Conservation (phyloP, 2,113 vertebrate species). For the Pseudois nayaur region DNA sequence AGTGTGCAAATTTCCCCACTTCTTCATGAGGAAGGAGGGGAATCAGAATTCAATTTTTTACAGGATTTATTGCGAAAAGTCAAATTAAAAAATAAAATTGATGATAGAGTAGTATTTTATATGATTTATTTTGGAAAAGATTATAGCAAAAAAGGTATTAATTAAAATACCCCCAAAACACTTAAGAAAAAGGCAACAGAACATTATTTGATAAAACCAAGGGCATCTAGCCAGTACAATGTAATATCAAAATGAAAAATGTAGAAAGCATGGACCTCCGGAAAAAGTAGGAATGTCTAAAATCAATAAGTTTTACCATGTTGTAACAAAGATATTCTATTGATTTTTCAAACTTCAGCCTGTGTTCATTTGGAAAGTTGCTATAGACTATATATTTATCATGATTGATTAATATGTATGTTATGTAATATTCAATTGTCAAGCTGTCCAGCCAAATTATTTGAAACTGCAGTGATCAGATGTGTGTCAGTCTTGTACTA, state of each 20-base stretch:
- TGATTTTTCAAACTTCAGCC: conserved; percentile 45
- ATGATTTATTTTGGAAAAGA: not conserved
- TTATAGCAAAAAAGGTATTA: not conserved
- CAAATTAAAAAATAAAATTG: not conserved
- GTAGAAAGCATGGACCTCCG: not conserved
- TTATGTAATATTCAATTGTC: not conserved
- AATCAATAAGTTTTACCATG: conserved; percentile 23
- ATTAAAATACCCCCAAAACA: not conserved
- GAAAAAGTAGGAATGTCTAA: conserved; percentile 37
- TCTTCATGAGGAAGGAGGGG: not conserved
- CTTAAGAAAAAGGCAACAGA: not conserved
- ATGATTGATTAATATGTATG: not conserved
- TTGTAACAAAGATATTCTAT: conserved; percentile 34
- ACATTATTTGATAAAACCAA: not conserved
- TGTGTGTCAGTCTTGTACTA: not conserved
- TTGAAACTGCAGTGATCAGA: not conserved
- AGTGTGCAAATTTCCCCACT: not conserved
- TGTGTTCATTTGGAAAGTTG: conserved; percentile 34
- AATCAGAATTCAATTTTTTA: not conserved
- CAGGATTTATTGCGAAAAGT: not conserved
- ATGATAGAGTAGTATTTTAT: not conserved
- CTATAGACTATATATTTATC: not conserved
- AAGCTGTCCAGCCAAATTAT: not conserved
- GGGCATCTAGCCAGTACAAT: not conserved
- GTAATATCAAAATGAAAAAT: conserved; percentile 41